A percentile compares a stretch with the other conserved stretches of the same genome.
phyloP scores from a whole-genome alignment of 2,888 invertebrate species.

The Calliphora vomitoria region DNA sequence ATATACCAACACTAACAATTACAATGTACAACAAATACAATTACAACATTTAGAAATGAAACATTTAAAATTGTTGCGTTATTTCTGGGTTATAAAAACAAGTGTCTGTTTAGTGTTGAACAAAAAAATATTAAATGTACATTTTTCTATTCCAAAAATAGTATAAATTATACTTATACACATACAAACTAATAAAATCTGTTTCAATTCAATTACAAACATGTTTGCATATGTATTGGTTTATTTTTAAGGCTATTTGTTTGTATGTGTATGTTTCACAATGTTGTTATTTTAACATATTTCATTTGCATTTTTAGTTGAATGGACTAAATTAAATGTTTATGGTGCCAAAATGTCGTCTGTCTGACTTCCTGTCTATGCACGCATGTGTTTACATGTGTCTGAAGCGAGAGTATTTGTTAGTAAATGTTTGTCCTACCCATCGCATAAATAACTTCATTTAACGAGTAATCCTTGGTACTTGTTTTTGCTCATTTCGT shows the following conservation, averaged over 20 bases:
- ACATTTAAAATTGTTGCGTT: neutral
- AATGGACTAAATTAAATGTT: constrained; percentile 73
- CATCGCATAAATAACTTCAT: constrained; percentile 71
- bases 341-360: constrained; percentile 73
- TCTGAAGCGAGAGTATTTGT: neutral
- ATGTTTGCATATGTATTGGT: constrained; percentile 35
- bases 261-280: neutral
- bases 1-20: neutral
- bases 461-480: constrained; percentile 65
- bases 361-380: constrained; percentile 55
- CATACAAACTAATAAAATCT: constrained; percentile 26
- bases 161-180: neutral
- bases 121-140: neutral
- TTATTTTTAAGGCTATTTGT: constrained; percentile 12
- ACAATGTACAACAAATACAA: constrained; percentile 21
- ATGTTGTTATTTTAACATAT: constrained; percentile 20
- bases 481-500: constrained; percentile 35
- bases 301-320: constrained; percentile 59
- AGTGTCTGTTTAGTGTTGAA: constrained; percentile 17
- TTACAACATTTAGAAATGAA: constrained; percentile 16
- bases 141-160: constrained; percentile 15
- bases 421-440: neutral
- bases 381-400: neutral
- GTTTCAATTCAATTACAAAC: constrained; percentile 55
- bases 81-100: constrained; percentile 62